Percentiles rank a stretch among this genome's conserved stretches.
These are phyloP conservation scores for Amblyteles armatorius DNA, from an alignment of 2,888 invertebrate genomes.

Conservation along the genomic window DNA sequence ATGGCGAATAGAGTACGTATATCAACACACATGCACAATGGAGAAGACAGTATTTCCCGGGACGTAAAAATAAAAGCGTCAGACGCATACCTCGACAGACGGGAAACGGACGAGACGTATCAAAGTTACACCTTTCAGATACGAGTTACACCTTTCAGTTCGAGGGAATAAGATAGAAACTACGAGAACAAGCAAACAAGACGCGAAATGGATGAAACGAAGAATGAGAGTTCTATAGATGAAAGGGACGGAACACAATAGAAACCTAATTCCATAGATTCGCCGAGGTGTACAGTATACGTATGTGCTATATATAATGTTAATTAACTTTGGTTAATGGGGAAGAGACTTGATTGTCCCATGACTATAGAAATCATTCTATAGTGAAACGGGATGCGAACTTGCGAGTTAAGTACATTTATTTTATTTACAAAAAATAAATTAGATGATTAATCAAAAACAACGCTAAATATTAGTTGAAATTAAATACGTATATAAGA, in stretches of 20 bases:
- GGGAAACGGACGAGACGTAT: slow-evolving; percentile 36
- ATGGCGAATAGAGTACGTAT: slow-evolving; percentile 10
- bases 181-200: slow-evolving; percentile 19
- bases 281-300: background rate
- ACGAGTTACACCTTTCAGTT: slow-evolving; percentile 48
- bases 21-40: slow-evolving; percentile 1
- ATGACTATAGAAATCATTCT: background rate
- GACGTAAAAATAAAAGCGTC: slow-evolving; percentile 35
- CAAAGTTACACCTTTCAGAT: slow-evolving; percentile 46
- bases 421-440: too few relatives aligned
- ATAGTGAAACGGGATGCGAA: background rate
- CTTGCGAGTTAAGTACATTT: background rate
- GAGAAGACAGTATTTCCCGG: background rate
- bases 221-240: slow-evolving; percentile 32
- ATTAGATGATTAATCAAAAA: too few relatives aligned
- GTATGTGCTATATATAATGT: background rate
- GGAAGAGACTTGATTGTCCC: background rate
- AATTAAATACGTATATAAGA: background rate
- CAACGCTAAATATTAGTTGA: background rate
- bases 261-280: slow-evolving; percentile 18
- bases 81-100: slow-evolving; percentile 17
- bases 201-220: slow-evolving; percentile 20
- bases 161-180: slow-evolving; percentile 10
- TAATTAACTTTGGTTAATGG: background rate
- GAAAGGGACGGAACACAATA: slow-evolving; percentile 29